Evolutionary conservation across 2,797 vertebrate genomes (phyloP).

Genomic region (Dendrocincla tyrannina): DNA sequence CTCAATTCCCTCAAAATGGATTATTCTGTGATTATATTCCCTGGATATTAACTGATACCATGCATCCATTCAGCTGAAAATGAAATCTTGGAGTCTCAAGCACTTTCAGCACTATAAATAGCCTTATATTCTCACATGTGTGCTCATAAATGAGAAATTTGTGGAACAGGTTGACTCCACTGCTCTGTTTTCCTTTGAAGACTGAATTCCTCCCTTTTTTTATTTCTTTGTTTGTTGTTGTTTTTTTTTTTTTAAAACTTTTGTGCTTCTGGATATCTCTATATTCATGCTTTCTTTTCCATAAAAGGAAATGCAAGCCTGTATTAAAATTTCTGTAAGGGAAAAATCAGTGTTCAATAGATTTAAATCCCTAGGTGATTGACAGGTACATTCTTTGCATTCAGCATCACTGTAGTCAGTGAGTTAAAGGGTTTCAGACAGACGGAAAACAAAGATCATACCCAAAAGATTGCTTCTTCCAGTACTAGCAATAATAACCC

Average conservation of each 20-base stretch:
- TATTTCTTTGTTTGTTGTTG: neutral
- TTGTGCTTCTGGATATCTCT: neutral
- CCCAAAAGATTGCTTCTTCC: neutral
- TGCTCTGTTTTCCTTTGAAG: neutral
- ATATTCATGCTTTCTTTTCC: neutral
- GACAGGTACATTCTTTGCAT: neutral
- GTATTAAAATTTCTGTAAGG: neutral
- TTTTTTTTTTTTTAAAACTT: neutral
- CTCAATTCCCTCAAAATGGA: neutral
- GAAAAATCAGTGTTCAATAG: neutral
- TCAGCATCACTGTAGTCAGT: neutral
- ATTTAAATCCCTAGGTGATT: neutral
- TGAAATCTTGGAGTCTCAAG: neutral
- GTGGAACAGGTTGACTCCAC: neutral
- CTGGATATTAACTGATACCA: neutral
- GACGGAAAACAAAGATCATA: constrained; percentile 9
- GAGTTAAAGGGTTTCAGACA: constrained; percentile 8
- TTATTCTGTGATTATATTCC: neutral
- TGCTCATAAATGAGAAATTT: neutral
- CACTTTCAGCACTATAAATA: neutral
- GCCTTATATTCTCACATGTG: neutral
- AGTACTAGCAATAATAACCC: neutral
- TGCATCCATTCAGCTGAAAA: neutral
- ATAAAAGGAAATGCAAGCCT: neutral
- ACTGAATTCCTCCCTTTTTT: neutral